A percentile compares a stretch with the other conserved stretches of the same genome.
Evolutionary conservation across 2,797 vertebrate genomes (phyloP).

Genomic region (Pseudochirops cupreus): DNA sequence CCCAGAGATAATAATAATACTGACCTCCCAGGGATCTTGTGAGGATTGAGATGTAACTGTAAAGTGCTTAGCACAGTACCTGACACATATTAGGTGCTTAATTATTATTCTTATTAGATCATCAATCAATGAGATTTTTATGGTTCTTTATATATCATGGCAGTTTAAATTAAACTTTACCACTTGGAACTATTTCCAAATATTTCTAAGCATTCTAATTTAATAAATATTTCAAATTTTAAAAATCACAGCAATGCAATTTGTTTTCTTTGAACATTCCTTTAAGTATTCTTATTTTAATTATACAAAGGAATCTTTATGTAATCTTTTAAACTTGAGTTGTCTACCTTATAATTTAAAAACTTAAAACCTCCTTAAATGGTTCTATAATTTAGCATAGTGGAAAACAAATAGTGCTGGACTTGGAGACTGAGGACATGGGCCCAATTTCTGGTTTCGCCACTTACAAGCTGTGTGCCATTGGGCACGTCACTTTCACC

Average conservation of each 20-base stretch:
- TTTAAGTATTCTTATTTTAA: not conserved
- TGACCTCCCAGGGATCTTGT: too few species aligned
- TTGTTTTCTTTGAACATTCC: constrained; percentile 21
- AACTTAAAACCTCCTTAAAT: not conserved
- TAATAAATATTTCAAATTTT: constrained; percentile 17
- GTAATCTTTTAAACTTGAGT: not conserved
- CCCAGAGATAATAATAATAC: too few species aligned
- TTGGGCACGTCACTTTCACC: too few species aligned
- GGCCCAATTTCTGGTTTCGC: too few species aligned
- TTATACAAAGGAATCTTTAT: not conserved
- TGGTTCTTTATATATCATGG: not conserved
- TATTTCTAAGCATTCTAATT: constrained; percentile 39
- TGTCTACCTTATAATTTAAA: not conserved
- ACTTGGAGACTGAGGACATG: too few species aligned
- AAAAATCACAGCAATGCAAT: constrained; percentile 25
- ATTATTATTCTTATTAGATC: not conserved
- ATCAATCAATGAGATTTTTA: not conserved
- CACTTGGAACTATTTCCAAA: constrained; percentile 7
- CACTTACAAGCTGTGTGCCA: too few species aligned
- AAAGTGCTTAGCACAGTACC: not conserved
- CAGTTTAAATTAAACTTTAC: constrained; percentile 19
- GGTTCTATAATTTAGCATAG: too few species aligned
- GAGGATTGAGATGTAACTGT: not conserved
- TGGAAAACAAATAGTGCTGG: too few species aligned
- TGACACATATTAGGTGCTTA: not conserved